A percentile compares a stretch with the other conserved stretches of the same genome.
These are phyloP conservation scores for Canis aureus DNA, from an alignment of 2,113 vertebrate genomes.

Conservation along the genomic window DNA sequence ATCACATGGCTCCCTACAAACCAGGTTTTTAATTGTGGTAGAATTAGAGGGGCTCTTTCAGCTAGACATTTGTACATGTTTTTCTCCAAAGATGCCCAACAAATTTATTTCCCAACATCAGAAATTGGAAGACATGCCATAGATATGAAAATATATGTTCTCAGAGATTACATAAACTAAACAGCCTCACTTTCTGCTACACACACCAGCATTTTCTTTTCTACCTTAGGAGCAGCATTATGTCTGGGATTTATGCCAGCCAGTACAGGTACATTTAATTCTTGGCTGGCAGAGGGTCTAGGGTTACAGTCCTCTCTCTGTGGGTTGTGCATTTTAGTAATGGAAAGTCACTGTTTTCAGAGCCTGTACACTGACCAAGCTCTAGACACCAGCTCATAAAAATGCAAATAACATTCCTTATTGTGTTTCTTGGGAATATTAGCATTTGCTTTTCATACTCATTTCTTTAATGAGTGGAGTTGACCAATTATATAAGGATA, in stretches of 20 bases:
- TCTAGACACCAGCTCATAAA: neutral
- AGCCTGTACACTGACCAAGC: neutral
- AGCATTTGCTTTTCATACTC: slow-evolving; percentile 34
- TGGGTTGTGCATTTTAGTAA: slow-evolving; percentile 51
- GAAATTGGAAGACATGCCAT: slow-evolving; percentile 40
- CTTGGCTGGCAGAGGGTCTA: slow-evolving; percentile 8
- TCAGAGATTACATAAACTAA: slow-evolving; percentile 42
- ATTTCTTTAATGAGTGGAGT: neutral
- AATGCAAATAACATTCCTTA: neutral
- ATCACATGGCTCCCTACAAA: neutral
- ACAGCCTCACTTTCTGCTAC: neutral
- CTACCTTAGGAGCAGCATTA: neutral
- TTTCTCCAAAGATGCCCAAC: slow-evolving; percentile 13
- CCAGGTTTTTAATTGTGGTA: neutral
- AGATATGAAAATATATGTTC: neutral
- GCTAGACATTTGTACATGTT: slow-evolving; percentile 10
- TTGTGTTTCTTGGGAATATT: slow-evolving; percentile 16
- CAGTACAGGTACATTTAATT: neutral
- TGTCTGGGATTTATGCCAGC: neutral
- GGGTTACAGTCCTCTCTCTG: neutral
- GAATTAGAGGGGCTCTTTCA: slow-evolving; percentile 39
- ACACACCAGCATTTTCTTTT: neutral
- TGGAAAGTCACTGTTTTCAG: neutral
- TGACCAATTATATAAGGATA: neutral
- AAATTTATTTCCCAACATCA: slow-evolving; percentile 41